Evolutionary conservation across 2,888 invertebrate species (phyloP).

Genomic region (Chrysolina haemoptera): DNA sequence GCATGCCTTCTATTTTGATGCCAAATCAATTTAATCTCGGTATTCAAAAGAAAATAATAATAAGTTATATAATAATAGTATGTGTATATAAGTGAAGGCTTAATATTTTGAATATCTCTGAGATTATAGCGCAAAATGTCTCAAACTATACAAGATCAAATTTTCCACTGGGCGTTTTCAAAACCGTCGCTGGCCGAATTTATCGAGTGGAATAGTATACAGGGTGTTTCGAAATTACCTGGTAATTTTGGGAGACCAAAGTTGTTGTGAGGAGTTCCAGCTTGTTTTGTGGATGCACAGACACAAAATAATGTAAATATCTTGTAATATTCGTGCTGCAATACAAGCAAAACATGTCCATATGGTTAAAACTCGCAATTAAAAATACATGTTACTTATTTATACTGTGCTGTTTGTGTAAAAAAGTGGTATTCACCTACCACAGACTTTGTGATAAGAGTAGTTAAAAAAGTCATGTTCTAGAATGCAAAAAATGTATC

Average conservation of each 20-base stretch:
- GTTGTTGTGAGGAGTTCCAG: slow-evolving; percentile 47
- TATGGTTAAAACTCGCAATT: slow-evolving; percentile 67
- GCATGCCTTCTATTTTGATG: slow-evolving; percentile 42
- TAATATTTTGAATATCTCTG: slow-evolving; percentile 52
- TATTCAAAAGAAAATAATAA: slow-evolving; percentile 49
- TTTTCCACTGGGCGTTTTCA: slow-evolving; percentile 35
- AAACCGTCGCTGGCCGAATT: slow-evolving; percentile 38
- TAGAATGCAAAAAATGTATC: slow-evolving; percentile 68
- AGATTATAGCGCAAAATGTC: slow-evolving; percentile 48
- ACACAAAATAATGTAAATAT: slow-evolving; percentile 56
- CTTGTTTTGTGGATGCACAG: slow-evolving; percentile 46
- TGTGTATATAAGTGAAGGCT: slow-evolving; percentile 52
- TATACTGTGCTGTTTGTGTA: slow-evolving; percentile 70
- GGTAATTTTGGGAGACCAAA: slow-evolving; percentile 19
- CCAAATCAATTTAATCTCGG: slow-evolving; percentile 51
- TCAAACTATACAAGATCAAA: slow-evolving; percentile 51
- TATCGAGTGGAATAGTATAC: slow-evolving; percentile 51
- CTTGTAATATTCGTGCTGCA: slow-evolving; percentile 62
- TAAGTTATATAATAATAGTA: slow-evolving; percentile 48
- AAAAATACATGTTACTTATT: slow-evolving; percentile 70
- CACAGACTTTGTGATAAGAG: slow-evolving; percentile 70
- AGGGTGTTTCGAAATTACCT: slow-evolving; percentile 23
- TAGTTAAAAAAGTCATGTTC: slow-evolving; percentile 68
- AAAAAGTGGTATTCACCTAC: slow-evolving; percentile 59
- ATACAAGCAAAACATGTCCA: slow-evolving; percentile 66